Conservation (phyloP, 2,888 invertebrate genomes). For the Cryptocheilus praepositus region DNA sequence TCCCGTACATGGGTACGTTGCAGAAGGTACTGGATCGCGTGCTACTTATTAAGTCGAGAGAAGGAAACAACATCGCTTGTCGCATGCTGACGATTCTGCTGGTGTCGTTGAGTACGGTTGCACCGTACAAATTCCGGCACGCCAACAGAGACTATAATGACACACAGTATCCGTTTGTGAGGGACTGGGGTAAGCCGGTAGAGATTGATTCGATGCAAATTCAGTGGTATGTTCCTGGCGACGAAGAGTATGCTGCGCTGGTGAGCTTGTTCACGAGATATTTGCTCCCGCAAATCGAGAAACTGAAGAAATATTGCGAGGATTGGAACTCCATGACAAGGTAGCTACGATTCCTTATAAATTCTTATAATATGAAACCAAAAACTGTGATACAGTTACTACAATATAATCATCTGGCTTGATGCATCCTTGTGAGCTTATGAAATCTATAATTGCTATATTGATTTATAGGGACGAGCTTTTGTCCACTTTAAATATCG, state of each 20-base stretch:
- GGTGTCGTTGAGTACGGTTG: conserved; percentile 79
- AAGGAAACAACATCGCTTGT: conserved; percentile 79
- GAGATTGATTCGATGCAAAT: conserved; percentile 81
- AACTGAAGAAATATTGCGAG: conserved; percentile 78
- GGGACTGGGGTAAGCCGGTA: conserved; percentile 88
- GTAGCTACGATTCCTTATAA: conserved; percentile 44
- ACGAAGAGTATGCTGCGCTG: conserved; percentile 82
- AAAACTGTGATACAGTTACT: no score
- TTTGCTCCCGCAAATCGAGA: conserved; percentile 80
- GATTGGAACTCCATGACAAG: conserved; percentile 76
- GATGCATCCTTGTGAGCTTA: no score
- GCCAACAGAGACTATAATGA: conserved; percentile 80
- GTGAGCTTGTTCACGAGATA: conserved; percentile 81
- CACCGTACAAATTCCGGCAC: conserved; percentile 74
- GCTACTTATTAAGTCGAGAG: conserved; percentile 82
- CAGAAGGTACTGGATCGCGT: conserved; percentile 82
- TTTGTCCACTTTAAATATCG: conserved; percentile 81
- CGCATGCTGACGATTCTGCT: conserved; percentile 79
- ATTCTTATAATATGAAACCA: background rate
- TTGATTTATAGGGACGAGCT: conserved; percentile 80
- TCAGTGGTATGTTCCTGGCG: conserved; percentile 86
- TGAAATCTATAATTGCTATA: background rate
- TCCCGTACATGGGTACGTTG: conserved; percentile 82
- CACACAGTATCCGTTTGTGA: conserved; percentile 78
- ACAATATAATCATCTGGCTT: no score